Conservation (phyloP, 2,888 invertebrate species). For the Tenthredo scrophulariae region DNA sequence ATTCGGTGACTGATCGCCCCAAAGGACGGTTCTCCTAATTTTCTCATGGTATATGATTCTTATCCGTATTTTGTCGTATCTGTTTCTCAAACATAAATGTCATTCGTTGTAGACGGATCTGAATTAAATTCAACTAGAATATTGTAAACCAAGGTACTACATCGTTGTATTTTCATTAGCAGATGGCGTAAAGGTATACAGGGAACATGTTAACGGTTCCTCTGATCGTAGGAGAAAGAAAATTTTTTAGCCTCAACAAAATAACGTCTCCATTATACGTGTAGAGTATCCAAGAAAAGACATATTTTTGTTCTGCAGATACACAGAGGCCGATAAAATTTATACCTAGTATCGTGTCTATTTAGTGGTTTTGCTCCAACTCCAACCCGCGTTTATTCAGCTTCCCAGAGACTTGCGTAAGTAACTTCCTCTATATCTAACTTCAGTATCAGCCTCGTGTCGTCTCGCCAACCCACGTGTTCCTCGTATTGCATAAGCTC, state of each 20-base stretch:
- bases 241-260: not conserved
- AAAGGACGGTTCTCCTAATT: constrained; percentile 37
- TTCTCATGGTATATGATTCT: constrained; percentile 47
- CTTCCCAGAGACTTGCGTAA: constrained; percentile 50
- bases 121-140: constrained; percentile 18
- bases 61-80: constrained; percentile 45
- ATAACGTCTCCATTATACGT: constrained; percentile 20
- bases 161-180: not conserved
- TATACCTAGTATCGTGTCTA: constrained; percentile 15
- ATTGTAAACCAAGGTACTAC: not conserved
- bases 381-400: constrained; percentile 8
- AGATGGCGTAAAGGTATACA: not conserved
- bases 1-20: constrained; percentile 49
- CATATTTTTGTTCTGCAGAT: not conserved
- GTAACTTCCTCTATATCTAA: constrained; percentile 38
- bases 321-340: constrained; percentile 36
- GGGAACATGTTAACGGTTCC: constrained; percentile 1
- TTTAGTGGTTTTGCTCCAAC: constrained; percentile 42
- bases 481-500: constrained; percentile 23
- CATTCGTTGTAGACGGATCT: constrained; percentile 28
- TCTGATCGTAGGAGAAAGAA: constrained; percentile 1
- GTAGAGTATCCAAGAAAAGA: constrained; percentile 11
- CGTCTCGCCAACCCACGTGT: constrained; percentile 27
- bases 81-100: constrained; percentile 1
- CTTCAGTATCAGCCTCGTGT: constrained; percentile 45